Conservation (phyloP, 2,113 vertebrate genomes). For the human (Homo sapiens) region DNA sequence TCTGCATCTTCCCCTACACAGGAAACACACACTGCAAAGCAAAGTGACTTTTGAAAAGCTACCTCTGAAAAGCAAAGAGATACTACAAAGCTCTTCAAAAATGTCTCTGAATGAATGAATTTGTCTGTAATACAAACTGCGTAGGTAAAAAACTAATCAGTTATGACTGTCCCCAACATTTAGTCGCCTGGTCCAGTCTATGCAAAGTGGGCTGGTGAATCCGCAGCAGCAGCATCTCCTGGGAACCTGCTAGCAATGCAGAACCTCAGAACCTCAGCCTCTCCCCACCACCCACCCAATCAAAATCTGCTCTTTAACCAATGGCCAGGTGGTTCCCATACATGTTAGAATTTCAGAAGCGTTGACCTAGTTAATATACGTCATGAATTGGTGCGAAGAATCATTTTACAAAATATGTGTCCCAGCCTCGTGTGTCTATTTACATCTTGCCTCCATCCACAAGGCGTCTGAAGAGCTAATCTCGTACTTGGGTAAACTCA, state of each 20-base stretch:
- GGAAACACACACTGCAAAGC: not conserved
- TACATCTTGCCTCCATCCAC: not conserved
- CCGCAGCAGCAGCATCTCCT: rapidly evolving
- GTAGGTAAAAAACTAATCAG: not conserved
- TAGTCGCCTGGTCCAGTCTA: not conserved
- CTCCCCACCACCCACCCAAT: not conserved
- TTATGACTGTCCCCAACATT: not conserved
- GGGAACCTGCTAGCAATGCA: not conserved
- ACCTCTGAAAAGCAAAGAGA: not conserved
- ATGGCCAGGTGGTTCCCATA: no score
- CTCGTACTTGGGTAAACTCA: not conserved
- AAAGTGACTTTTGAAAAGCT: not conserved
- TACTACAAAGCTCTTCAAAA: not conserved
- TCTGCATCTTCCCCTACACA: not conserved
- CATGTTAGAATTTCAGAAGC: not conserved
- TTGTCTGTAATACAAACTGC: not conserved
- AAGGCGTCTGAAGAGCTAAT: not conserved
- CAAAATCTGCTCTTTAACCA: not conserved
- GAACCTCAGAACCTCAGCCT: no score
- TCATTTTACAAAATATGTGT: not conserved
- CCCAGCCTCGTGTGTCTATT: not conserved
- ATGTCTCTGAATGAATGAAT: not conserved
- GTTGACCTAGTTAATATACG: not conserved
- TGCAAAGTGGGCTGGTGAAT: not conserved
- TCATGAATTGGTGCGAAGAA: not conserved